phyloP scores from a whole-genome alignment of 1,140 invertebrate species.

The Drosophila sproati region DNA sequence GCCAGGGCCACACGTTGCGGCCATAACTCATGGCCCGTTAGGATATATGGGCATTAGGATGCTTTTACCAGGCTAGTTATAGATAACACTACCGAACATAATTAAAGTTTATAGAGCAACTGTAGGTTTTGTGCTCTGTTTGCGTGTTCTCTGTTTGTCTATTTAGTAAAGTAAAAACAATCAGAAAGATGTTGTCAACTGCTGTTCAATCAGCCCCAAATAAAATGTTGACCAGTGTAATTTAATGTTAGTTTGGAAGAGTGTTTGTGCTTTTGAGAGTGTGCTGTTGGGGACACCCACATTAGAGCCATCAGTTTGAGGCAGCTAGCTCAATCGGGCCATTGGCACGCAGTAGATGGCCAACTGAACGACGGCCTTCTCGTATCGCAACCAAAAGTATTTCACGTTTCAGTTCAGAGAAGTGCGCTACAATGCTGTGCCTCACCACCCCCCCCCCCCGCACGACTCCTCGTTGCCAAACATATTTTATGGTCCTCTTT shows the following conservation, averaged over 20 bases:
- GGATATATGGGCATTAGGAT: conserved; percentile 59
- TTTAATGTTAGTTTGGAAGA: conserved; percentile 3
- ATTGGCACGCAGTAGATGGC: conserved; percentile 17
- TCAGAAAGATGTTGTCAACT: not conserved
- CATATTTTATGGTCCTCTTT: conserved; percentile 41
- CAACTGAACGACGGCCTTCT: conserved; percentile 1
- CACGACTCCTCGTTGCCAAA: not conserved
- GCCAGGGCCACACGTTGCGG: conserved; percentile 67
- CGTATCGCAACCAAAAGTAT: conserved; percentile 19
- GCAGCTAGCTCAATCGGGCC: conserved; percentile 27
- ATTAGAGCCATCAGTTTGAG: conserved; percentile 39
- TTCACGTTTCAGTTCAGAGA: conserved; percentile 4
- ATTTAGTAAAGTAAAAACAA: too few relatives aligned
- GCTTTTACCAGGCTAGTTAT: conserved; percentile 72
- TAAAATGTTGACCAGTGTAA: conserved; percentile 23
- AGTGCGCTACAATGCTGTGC: not conserved
- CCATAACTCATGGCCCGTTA: conserved; percentile 70
- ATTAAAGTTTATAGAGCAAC: not conserved
- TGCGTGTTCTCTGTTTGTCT: too few relatives aligned
- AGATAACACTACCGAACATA: conserved; percentile 44
- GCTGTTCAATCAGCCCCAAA: not conserved
- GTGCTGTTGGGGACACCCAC: conserved; percentile 8
- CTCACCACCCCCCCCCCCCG: not conserved
- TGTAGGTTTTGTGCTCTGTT: too few relatives aligned
- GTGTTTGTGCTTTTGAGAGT: not conserved